Base-by-base conservation (phyloP, 1,140 invertebrate genomes). In the Zaprionus africanus region DNA sequence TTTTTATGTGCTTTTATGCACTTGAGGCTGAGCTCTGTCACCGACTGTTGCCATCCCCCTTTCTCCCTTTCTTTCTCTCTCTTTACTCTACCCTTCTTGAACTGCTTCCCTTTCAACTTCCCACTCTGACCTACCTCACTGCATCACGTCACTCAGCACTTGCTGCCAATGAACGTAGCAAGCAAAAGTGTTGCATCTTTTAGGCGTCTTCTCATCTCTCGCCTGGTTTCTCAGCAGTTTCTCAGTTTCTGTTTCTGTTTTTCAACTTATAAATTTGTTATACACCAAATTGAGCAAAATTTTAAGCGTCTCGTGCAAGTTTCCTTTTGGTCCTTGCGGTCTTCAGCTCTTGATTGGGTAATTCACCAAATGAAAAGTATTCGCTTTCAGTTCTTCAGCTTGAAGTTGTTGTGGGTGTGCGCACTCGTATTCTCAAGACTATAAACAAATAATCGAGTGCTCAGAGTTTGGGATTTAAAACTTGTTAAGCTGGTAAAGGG, bases 1-100 rank as follows among this genome's bases (percentile, higher is more conserved):
- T 79, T 90, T 90, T 90, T 79, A 81, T 84, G 63, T 70, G 80
- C 83, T 82, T 53, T 66, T 80, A 82, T 86, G 76, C 80, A 87
- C 72, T 79, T 73, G 72, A 68, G 68, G 49, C 63, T 58, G 38
- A 22, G 41, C 12, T 31, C 17, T 28, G 53, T 26, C 53, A 28
- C 31, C 4, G 51, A 28, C 34, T 56, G 61, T 49, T 56, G 31
- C 22, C 61, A 19, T 13, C n/a, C 26, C 12, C 15, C 64, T 56
- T 19, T 5, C 43, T 36, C 19, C 22, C 24, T 15, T 1, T n/a
- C 54, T 38, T 22, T 11, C 59, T 38, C 17, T 56, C 46, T 34
- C 22, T 36, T 28, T 0, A 54, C 17, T 9, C 4, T 43, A 31
- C 60, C 31, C 60, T n/a, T 6, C 41, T n/a, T 15, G 15, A 41